Conservation (phyloP, 2,888 invertebrate species). For the Norana najaformis region DNA sequence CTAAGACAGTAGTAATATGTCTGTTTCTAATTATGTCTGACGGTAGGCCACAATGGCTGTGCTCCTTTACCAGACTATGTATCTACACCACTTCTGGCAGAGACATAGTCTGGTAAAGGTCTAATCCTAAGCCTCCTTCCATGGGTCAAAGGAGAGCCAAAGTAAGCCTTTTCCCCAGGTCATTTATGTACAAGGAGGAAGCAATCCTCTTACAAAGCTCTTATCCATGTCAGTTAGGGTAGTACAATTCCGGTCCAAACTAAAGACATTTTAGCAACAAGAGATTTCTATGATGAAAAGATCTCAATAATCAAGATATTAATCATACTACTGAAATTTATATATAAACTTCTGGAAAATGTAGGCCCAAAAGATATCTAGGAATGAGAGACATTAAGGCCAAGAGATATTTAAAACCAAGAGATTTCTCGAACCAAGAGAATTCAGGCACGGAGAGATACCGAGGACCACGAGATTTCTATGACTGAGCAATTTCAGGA, state of each 20-base stretch:
- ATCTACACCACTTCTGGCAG: no score
- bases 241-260: not conserved
- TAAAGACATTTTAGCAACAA: not conserved
- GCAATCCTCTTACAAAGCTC: not conserved
- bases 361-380: not conserved
- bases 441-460: no score
- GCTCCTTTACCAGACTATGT: no score
- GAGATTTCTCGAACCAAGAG: no score
- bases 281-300: not conserved
- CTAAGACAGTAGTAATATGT: no score
- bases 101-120: not conserved
- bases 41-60: no score
- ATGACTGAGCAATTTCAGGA: no score
- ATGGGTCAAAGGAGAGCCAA: not conserved
- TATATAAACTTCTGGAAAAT: not conserved
- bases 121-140: not conserved
- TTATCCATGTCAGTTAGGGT: not conserved
- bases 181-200: not conserved
- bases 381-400: not conserved
- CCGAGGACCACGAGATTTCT: no score
- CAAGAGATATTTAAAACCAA: not conserved
- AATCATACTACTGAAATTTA: not conserved
- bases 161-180: not conserved
- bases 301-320: not conserved
- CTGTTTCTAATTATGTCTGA: no score